A percentile compares a stretch with the other conserved stretches of the same genome.
These are phyloP conservation scores for Drosophila bocqueti DNA, from an alignment of 1,140 invertebrate genomes.

Conservation along the genomic window DNA sequence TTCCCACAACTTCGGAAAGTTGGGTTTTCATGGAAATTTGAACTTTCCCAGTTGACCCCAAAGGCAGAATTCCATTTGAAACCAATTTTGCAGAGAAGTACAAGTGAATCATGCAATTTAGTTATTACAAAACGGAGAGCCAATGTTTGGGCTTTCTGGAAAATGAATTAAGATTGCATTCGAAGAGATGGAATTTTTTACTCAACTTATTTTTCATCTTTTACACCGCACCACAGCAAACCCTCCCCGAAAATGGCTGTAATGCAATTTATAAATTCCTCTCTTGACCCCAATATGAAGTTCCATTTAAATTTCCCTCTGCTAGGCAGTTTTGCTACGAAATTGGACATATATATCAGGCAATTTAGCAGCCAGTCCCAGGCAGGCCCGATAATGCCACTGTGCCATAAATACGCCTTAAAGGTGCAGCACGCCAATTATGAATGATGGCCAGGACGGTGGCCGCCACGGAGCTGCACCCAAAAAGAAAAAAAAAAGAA, in stretches of 20 bases:
- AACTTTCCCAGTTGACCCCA: not conserved
- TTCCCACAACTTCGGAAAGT: not conserved
- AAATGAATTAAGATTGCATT: conserved; percentile 15
- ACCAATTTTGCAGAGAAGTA: conserved; percentile 10
- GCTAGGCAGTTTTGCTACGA: conserved; percentile 21
- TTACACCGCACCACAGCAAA: conserved; percentile 7
- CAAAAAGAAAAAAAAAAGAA: conserved; percentile 15
- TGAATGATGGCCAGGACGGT: conserved; percentile 65
- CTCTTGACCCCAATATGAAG: conserved; percentile 27
- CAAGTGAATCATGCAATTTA: conserved; percentile 13
- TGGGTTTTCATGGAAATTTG: not conserved
- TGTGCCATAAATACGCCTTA: conserved; percentile 63
- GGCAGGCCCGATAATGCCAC: conserved; percentile 39
- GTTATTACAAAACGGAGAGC: conserved; percentile 8
- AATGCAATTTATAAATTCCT: conserved; percentile 22
- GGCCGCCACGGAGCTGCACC: conserved; percentile 46
- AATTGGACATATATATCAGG: conserved; percentile 41
- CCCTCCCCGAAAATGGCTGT: not conserved
- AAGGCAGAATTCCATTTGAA: conserved; percentile 1
- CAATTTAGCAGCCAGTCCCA: conserved; percentile 35
- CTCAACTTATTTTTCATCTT: not conserved
- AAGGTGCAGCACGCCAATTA: conserved; percentile 77
- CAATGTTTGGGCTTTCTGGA: conserved; percentile 1
- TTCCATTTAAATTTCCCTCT: conserved; percentile 31
- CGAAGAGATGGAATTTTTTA: conserved; percentile 6